These are phyloP conservation scores for Zoroaster sp. DNA, from an alignment of 53 echinoderm and acorn worm genomes.

Conservation along the genomic window DNA sequence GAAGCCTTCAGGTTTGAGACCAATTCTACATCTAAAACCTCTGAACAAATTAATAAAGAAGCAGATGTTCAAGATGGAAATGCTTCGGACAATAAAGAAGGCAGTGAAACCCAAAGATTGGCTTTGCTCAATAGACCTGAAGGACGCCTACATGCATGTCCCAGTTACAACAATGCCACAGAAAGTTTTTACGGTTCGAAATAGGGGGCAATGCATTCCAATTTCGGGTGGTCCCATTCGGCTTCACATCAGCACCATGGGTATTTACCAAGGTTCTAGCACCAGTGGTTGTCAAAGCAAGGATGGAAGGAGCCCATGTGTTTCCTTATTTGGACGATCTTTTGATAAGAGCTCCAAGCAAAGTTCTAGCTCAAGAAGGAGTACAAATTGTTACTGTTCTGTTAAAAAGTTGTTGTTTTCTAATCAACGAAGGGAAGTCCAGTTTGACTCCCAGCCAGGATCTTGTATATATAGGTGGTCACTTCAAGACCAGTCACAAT, in stretches of 20 bases:
- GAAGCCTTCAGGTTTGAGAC: neutral
- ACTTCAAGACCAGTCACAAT: slow-evolving; percentile 2
- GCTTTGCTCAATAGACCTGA: slow-evolving; percentile 19
- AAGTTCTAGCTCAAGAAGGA: slow-evolving; percentile 6
- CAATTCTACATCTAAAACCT: neutral
- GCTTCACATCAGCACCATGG: neutral
- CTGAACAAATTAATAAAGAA: neutral
- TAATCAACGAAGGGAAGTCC: slow-evolving; percentile 6
- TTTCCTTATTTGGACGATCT: slow-evolving; percentile 5
- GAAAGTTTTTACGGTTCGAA: slow-evolving; percentile 1
- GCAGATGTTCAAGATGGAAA: neutral
- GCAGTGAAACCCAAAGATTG: neutral
- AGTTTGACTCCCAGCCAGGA: neutral
- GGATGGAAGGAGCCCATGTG: neutral
- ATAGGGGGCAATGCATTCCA: neutral
- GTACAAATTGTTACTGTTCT: neutral
- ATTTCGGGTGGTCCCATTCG: neutral
- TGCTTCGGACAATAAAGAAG: neutral
- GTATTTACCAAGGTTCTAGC: slow-evolving; percentile 1
- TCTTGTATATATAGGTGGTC: slow-evolving; percentile 1
- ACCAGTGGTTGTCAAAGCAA: neutral
- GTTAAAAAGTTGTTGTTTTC: neutral
- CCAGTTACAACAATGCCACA: neutral
- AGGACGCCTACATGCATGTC: slow-evolving; percentile 12
- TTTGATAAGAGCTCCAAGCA: slow-evolving; percentile 4